A percentile compares a stretch with the other conserved stretches of the same genome.
Evolutionary conservation across 2,797 vertebrate genomes (phyloP).

Genomic region (Etheostoma perlongum): DNA sequence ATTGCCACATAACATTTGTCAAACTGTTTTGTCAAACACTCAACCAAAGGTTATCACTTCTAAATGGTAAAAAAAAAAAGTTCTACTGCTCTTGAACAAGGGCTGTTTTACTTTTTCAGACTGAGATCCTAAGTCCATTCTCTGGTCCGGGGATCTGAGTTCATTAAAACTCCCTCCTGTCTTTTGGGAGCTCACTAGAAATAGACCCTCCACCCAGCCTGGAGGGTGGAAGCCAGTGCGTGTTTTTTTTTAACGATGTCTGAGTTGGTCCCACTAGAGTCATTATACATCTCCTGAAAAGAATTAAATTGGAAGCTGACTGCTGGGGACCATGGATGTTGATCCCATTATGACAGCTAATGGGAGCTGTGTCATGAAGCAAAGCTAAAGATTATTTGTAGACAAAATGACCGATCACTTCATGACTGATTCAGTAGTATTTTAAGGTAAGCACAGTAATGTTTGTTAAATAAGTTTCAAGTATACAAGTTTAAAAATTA

Average conservation of each 20-base stretch:
- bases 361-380: conserved; percentile 41
- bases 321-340: conserved; percentile 38
- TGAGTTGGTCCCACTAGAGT: conserved; percentile 65
- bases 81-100: conserved; percentile 17
- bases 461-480: conserved; percentile 34
- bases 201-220: conserved; percentile 62
- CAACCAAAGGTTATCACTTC: conserved; percentile 39
- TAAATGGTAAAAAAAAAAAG: conserved; percentile 51
- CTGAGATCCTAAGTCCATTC: conserved; percentile 41
- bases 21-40: conserved; percentile 45
- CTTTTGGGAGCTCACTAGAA: conserved; percentile 64
- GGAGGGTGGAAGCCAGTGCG: conserved; percentile 49
- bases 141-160: conserved; percentile 57
- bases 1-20: conserved; percentile 39
- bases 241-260: conserved; percentile 75
- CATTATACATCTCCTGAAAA: conserved; percentile 62
- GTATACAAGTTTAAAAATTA: conserved; percentile 6
- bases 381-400: conserved; percentile 30
- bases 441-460: conserved; percentile 14
- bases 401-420: conserved; percentile 23
- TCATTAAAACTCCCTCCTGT: conserved; percentile 72
- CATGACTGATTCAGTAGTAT: background rate
- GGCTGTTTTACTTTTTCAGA: conserved; percentile 29
- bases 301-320: conserved; percentile 58
- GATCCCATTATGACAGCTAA: conserved; percentile 44